Conservation (phyloP, 2,888 invertebrate genomes). For the Eueremaeus valkanovi region DNA sequence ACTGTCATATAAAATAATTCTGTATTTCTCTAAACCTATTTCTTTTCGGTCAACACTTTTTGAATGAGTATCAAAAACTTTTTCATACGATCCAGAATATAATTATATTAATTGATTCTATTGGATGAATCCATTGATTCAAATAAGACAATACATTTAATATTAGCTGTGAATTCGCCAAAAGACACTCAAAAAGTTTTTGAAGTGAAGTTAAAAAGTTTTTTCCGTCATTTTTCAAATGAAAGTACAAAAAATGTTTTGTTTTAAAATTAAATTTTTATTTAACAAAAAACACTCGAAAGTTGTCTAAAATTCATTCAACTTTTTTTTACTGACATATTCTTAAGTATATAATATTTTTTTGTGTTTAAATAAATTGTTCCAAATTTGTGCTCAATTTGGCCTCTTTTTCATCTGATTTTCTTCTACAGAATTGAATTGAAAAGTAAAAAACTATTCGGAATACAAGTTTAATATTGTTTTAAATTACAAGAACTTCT, state of each 20-base stretch:
- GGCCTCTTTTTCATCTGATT: slow-evolving; percentile 8
- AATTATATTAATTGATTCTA: background rate
- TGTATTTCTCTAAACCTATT: too few species aligned
- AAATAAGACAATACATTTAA: too few species aligned
- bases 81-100: too few species aligned
- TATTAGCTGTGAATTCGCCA: too few species aligned
- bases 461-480: too few species aligned
- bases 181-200: background rate
- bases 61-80: too few species aligned
- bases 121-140: background rate
- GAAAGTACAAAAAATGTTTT: slow-evolving; percentile 10
- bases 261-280: background rate
- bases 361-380: background rate
- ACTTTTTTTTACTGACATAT: background rate
- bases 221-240: background rate
- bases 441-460: background rate
- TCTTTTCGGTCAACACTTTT: too few species aligned
- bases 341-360: slow-evolving; percentile 2
- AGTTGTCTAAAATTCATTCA: slow-evolving; percentile 8
- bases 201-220: background rate
- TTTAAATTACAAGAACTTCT: too few species aligned
- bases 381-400: background rate
- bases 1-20: too few species aligned
- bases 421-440: too few species aligned
- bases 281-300: background rate